Conservation (phyloP, 1,140 invertebrate genomes). For the Mylabris phalerata region DNA sequence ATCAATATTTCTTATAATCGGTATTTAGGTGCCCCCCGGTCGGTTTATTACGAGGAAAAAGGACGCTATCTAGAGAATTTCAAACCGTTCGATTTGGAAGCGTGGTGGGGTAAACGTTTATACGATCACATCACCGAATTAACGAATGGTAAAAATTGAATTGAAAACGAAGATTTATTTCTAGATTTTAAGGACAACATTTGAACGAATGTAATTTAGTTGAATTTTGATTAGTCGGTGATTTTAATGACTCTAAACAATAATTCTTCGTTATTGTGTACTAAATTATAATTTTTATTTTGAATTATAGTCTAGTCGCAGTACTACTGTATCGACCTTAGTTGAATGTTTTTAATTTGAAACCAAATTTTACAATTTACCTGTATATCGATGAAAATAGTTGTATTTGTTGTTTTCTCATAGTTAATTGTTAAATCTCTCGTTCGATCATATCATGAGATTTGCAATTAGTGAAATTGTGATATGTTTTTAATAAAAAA, state of each 20-base stretch:
- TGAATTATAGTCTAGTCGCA: too few species aligned
- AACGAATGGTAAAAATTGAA: conserved; percentile 20
- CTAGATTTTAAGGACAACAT: too few species aligned
- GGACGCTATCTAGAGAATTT: conserved; percentile 65
- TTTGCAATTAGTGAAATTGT: neutral
- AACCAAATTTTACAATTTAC: too few species aligned
- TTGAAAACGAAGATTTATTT: too few species aligned
- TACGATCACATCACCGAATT: conserved; percentile 34
- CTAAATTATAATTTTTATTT: too few species aligned
- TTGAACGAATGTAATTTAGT: too few species aligned
- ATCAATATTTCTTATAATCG: conserved; percentile 22
- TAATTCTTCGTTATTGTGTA: too few species aligned
- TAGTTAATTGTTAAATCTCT: neutral
- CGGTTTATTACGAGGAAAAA: conserved; percentile 60
- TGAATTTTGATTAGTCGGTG: too few species aligned
- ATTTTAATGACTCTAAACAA: too few species aligned
- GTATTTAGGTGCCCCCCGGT: neutral
- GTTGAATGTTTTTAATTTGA: too few species aligned
- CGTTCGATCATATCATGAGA: neutral
- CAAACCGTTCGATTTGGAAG: conserved; percentile 78
- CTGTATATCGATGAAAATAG: too few species aligned
- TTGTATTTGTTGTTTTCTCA: conserved; percentile 2
- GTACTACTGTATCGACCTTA: too few species aligned
- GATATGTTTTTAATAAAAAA: neutral
- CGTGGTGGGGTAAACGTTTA: conserved; percentile 79